Conservation (phyloP, 2,797 vertebrate species). For the Enteromius trimaculatus region DNA sequence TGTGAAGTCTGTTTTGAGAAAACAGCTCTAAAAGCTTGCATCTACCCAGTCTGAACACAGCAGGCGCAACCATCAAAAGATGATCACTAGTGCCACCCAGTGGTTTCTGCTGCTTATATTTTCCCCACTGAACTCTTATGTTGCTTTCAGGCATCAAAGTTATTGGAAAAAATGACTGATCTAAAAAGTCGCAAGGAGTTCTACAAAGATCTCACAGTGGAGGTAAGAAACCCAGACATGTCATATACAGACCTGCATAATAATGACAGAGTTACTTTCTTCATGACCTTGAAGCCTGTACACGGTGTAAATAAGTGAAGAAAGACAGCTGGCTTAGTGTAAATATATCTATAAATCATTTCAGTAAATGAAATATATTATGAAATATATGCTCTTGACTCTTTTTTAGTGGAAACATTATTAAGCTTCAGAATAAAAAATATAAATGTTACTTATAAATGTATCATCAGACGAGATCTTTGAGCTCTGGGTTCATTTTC, state of each 20-base stretch:
- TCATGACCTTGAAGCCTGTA: background rate
- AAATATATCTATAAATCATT: background rate
- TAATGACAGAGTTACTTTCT: background rate
- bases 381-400: background rate
- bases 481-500: slow-evolving; percentile 48
- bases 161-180: slow-evolving; percentile 70
- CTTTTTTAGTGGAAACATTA: background rate
- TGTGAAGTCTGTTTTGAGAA: slow-evolving; percentile 1
- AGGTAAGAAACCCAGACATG: slow-evolving; percentile 75
- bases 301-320: background rate
- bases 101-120: slow-evolving; percentile 41
- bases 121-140: background rate
- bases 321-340: background rate
- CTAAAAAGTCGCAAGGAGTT: slow-evolving; percentile 64
- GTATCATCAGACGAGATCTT: slow-evolving; percentile 40
- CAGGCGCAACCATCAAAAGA: slow-evolving; percentile 10
- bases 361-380: background rate
- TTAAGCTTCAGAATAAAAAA: background rate
- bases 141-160: slow-evolving; percentile 41
- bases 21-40: background rate
- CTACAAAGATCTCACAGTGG: slow-evolving; percentile 73
- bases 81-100: slow-evolving; percentile 60
- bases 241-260: background rate
- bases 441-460: background rate
- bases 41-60: background rate